These are phyloP conservation scores for Pelobates cultripes DNA, from an alignment of 2,797 vertebrate genomes.

Conservation along the genomic window DNA sequence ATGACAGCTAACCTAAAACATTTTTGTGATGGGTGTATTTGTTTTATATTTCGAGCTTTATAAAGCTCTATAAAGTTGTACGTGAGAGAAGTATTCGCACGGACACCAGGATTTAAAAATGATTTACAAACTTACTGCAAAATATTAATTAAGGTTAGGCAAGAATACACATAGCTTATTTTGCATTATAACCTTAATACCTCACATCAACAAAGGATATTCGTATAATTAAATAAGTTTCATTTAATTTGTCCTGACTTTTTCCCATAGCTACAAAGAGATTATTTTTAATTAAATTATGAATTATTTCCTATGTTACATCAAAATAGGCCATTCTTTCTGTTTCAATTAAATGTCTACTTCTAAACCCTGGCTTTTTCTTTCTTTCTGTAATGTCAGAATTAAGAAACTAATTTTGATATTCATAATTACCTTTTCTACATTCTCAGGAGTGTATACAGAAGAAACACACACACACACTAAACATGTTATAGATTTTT, in stretches of 20 bases:
- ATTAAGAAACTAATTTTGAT: not conserved
- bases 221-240: constrained; percentile 24
- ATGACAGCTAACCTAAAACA: constrained; percentile 63
- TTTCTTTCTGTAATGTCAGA: not conserved
- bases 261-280: not conserved
- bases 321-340: not conserved
- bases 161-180: constrained; percentile 1
- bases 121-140: constrained; percentile 8
- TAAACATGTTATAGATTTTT: no score
- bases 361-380: not conserved
- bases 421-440: not conserved
- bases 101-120: not conserved
- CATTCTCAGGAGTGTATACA: not conserved
- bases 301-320: constrained; percentile 11
- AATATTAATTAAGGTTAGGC: constrained; percentile 11
- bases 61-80: constrained; percentile 61
- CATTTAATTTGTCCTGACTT: constrained; percentile 9
- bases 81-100: constrained; percentile 11
- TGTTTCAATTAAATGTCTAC: not conserved
- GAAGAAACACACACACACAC: not conserved
- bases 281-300: constrained; percentile 29
- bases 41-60: constrained; percentile 14
- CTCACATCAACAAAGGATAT: constrained; percentile 7
- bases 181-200: constrained; percentile 16
- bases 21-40: constrained; percentile 36